These are phyloP conservation scores for Pristis pectinata DNA, from an alignment of 2,797 vertebrate species.

Conservation along the genomic window DNA sequence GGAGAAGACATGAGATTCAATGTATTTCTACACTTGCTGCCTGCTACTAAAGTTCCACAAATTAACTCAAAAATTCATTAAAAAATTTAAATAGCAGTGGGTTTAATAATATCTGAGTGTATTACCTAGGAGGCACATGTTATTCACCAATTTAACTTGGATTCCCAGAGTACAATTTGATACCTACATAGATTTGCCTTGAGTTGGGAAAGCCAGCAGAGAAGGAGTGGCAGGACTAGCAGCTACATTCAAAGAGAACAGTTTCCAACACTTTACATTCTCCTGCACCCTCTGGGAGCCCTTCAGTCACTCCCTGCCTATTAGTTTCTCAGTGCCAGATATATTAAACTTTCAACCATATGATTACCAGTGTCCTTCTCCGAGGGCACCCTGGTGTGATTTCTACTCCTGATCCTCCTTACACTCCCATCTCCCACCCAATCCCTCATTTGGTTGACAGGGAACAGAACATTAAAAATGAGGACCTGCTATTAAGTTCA, in stretches of 20 bases:
- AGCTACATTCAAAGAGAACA: too few species aligned
- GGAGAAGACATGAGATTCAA: too few species aligned
- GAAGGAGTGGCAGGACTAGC: neutral
- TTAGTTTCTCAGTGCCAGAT: too few species aligned
- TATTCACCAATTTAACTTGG: neutral
- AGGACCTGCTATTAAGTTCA: neutral
- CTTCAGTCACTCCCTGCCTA: neutral
- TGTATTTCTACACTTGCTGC: too few species aligned
- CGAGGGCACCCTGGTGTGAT: neutral
- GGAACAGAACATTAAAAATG: neutral
- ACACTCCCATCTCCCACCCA: neutral
- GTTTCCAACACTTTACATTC: neutral
- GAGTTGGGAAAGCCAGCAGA: neutral
- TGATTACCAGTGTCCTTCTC: neutral
- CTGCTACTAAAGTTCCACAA: too few species aligned
- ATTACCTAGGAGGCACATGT: neutral
- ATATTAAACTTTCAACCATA: too few species aligned
- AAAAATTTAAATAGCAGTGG: too few species aligned
- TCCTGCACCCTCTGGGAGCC: too few species aligned
- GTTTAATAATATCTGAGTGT: neutral
- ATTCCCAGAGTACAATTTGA: neutral
- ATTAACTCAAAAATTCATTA: too few species aligned
- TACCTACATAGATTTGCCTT: neutral
- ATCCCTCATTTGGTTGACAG: neutral
- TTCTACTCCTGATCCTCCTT: neutral